Evolutionary conservation across 2,113 vertebrate genomes (phyloP).

Genomic region (Perca fluviatilis): DNA sequence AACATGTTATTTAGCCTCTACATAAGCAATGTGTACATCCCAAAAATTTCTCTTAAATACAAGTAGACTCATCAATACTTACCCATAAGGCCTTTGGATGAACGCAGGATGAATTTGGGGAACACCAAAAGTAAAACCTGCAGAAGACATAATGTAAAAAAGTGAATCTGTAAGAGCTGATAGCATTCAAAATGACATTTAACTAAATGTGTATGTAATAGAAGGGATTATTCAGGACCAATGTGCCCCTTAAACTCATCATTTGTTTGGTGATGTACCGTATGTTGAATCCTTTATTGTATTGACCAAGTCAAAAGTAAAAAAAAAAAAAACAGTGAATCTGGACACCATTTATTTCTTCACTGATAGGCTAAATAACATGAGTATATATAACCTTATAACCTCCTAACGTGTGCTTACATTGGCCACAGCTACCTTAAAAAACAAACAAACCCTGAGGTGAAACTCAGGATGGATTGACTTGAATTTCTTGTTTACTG

Average conservation of each 20-base stretch:
- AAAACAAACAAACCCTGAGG: constrained; percentile 25
- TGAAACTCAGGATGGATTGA: constrained; percentile 4
- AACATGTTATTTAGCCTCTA: neutral
- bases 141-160: constrained; percentile 18
- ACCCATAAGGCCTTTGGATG: constrained; percentile 99
- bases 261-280: too few species aligned
- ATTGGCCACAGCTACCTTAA: neutral
- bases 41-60: constrained; percentile 7
- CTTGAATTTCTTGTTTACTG: constrained; percentile 49
- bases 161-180: neutral
- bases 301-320: too few species aligned
- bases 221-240: too few species aligned
- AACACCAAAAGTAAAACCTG: constrained; percentile 98
- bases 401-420: neutral
- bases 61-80: constrained; percentile 74
- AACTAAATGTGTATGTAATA: too few species aligned
- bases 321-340: too few species aligned
- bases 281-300: neutral
- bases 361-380: neutral
- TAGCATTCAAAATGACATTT: too few species aligned
- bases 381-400: neutral
- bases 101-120: constrained; percentile 98
- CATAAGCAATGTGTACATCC: neutral
- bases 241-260: too few species aligned
- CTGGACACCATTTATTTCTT: neutral